Conservation (phyloP, 2,888 invertebrate genomes). For the Calliscelio sp. region DNA sequence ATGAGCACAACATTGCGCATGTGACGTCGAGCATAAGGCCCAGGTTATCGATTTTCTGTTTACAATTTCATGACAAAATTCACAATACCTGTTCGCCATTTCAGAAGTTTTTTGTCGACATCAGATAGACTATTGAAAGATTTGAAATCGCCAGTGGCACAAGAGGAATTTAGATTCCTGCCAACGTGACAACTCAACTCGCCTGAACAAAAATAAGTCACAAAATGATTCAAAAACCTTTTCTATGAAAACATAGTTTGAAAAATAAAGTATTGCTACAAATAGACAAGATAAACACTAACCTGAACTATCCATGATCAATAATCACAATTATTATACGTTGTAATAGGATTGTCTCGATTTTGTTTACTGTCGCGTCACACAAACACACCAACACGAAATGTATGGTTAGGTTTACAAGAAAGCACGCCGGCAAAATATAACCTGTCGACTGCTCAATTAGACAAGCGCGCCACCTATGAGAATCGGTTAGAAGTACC, state of each 20-base stretch:
- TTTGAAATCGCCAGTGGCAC: constrained; percentile 15
- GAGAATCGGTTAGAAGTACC: constrained; percentile 29
- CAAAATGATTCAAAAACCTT: constrained; percentile 30
- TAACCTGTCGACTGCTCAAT: constrained; percentile 29
- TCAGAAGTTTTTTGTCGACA: constrained; percentile 25
- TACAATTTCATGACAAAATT: constrained; percentile 29
- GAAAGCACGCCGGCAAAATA: constrained; percentile 29
- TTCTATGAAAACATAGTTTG: constrained; percentile 29
- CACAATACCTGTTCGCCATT: constrained; percentile 35
- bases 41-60: constrained; percentile 29
- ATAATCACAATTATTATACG: constrained; percentile 29
- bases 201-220: constrained; percentile 24
- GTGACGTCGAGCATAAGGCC: constrained; percentile 29
- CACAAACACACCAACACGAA: constrained; percentile 29
- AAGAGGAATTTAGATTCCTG: constrained; percentile 18
- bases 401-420: constrained; percentile 27
- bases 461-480: constrained; percentile 18
- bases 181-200: constrained; percentile 34
- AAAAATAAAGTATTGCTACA: constrained; percentile 29
- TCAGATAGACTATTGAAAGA: constrained; percentile 26
- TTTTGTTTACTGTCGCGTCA: constrained; percentile 29
- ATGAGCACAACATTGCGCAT: constrained; percentile 29
- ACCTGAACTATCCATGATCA: constrained; percentile 29
- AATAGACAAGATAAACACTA: constrained; percentile 29
- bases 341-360: constrained; percentile 29